Evolutionary conservation across 2,888 invertebrate genomes (phyloP).

Genomic region (Tridacna gigas): DNA sequence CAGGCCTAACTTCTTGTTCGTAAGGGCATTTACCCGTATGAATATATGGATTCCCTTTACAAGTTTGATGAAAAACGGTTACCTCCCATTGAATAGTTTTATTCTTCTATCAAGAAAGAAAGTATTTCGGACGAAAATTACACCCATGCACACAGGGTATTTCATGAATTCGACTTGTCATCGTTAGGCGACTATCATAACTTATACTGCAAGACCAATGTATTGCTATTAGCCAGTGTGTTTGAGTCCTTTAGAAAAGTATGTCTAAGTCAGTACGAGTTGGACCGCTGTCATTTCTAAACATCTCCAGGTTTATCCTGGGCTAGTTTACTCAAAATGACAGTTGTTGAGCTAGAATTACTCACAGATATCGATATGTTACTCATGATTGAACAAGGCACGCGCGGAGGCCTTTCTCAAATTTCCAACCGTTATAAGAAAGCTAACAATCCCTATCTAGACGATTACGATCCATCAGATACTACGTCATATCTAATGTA

Average conservation of each 20-base stretch:
- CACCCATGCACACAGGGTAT: slow-evolving; percentile 35
- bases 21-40: slow-evolving; percentile 39
- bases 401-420: slow-evolving; percentile 45
- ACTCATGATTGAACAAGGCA: slow-evolving; percentile 32
- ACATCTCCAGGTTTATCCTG: slow-evolving; percentile 50
- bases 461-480: slow-evolving; percentile 35
- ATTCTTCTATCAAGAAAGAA: slow-evolving; percentile 35
- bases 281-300: slow-evolving; percentile 48
- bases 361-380: slow-evolving; percentile 40
- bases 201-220: slow-evolving; percentile 43
- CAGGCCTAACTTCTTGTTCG: slow-evolving; percentile 21
- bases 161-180: slow-evolving; percentile 20
- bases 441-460: slow-evolving; percentile 50
- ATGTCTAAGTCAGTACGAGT: slow-evolving; percentile 42
- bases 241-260: slow-evolving; percentile 43
- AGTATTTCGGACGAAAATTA: slow-evolving; percentile 39
- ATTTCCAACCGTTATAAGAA: slow-evolving; percentile 43
- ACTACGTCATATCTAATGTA: slow-evolving; percentile 35
- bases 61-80: slow-evolving; percentile 25
- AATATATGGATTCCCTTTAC: slow-evolving; percentile 24
- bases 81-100: slow-evolving; percentile 31
- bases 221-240: slow-evolving; percentile 29
- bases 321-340: slow-evolving; percentile 41
- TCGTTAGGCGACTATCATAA: slow-evolving; percentile 39
- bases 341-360: slow-evolving; percentile 29